Evolutionary conservation across 2,888 invertebrate genomes (phyloP), one percentile per base, ranked within the genome.

Genomic region (Terebella lapidaria): DNA sequence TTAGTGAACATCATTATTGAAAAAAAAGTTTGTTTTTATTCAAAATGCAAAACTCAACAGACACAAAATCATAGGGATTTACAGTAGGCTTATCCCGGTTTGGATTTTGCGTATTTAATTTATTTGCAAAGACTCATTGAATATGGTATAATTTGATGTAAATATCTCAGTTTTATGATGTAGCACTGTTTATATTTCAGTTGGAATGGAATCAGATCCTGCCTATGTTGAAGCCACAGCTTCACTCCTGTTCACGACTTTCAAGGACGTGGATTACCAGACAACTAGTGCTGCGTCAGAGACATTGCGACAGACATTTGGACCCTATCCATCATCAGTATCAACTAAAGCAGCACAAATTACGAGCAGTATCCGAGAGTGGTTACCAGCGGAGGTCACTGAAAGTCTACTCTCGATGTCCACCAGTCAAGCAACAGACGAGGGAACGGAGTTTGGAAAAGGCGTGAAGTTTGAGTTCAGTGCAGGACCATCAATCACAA

Each of bases 241-340:
- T 51, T 74, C 71, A 3, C 72, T 74, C 55, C 64, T 79, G 52
- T 76, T 77, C 65, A 69, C 72, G 55, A 63, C 72, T 2, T 77
- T 79, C 58, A 70, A 71, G 55, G 64, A 64, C 30, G 67, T 69
- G 20, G 69, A 61, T 47, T 20, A 27, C 55, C 28, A 53, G 3
- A 57, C 59, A 5, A 56, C 45, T 18, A 52, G 59, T 18, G 20
- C 54, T 47, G 72, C 74, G 55, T 73, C 75, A 1, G 60, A 63
- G 10, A 71, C 65, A 53, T 61, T 78, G 24, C 69, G 72, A 3
- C 69, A 68, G 47, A 71, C 73, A 3, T 78, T 78, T 69, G 78
- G 78, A 30, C 77, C 75, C 5, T 76, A 76, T 58, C 75, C 77
- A 22, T 75, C 77, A 10, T 65, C 70, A 3, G 73, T 71, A 24